phyloP scores from a whole-genome alignment of 2,113 vertebrate species.

The Sorex araneus region DNA sequence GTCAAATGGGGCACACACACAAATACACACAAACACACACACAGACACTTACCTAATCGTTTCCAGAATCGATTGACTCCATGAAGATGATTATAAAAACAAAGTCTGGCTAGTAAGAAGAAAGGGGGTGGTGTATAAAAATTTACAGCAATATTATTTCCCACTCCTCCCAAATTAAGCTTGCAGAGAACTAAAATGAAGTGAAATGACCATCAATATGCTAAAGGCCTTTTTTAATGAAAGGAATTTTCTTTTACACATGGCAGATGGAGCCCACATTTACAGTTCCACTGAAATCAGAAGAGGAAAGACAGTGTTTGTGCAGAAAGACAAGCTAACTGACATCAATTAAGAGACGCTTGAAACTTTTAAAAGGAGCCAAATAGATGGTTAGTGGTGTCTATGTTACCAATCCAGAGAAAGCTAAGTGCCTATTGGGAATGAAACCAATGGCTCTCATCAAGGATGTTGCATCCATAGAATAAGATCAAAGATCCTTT shows the following conservation, averaged over 20 bases:
- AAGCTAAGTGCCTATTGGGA: neutral
- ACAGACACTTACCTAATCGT: neutral
- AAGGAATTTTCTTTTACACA: conserved; percentile 28
- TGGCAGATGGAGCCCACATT: neutral
- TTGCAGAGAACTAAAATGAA: neutral
- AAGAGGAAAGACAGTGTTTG: neutral
- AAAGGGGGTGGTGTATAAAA: neutral
- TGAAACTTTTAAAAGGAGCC: neutral
- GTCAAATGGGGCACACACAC: neutral
- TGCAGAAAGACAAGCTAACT: conserved; percentile 2
- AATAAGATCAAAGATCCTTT: neutral
- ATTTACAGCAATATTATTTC: neutral
- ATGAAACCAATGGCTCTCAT: neutral
- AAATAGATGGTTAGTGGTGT: neutral
- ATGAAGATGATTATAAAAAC: neutral
- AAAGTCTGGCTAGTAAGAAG: neutral
- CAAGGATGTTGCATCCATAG: neutral
- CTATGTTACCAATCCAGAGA: neutral
- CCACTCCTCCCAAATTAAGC: too few species aligned
- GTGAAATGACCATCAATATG: neutral
- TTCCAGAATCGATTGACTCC: neutral
- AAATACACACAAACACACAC: neutral
- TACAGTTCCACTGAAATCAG: neutral
- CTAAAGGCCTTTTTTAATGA: neutral
- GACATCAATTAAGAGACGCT: neutral